Conservation (phyloP, 2,888 invertebrate genomes). For the Osmoderma eremita region DNA sequence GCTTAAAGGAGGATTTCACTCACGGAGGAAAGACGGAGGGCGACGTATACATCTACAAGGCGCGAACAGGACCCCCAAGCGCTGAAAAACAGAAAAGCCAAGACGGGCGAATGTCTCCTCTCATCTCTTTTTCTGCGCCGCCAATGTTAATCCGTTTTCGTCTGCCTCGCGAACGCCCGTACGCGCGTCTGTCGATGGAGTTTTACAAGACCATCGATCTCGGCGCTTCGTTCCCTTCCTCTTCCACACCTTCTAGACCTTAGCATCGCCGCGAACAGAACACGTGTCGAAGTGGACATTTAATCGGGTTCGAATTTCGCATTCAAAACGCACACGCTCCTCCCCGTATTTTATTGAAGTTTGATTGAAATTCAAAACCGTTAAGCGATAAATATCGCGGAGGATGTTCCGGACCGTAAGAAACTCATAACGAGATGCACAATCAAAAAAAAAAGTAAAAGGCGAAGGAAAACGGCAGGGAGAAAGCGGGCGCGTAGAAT, state of each 20-base stretch:
- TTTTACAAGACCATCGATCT: conserved; percentile 30
- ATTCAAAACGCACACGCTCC: conserved; percentile 35
- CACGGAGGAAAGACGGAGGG: not conserved
- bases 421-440: conserved; percentile 18
- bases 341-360: conserved; percentile 38
- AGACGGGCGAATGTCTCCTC: conserved; percentile 6
- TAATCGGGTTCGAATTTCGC: conserved; percentile 37
- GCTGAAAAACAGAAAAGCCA: conserved; percentile 24
- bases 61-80: not conserved
- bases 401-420: conserved; percentile 9
- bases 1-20: conserved; percentile 23
- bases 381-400: conserved; percentile 33
- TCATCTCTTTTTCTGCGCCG: conserved; percentile 24
- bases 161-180: conserved; percentile 3
- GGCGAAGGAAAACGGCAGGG: not conserved
- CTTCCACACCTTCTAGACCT: not conserved
- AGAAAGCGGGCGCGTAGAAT: not conserved
- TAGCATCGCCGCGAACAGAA: conserved; percentile 4
- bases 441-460: not conserved
- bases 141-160: conserved; percentile 27
- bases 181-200: conserved; percentile 32
- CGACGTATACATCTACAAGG: conserved; percentile 1
- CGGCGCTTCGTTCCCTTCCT: not conserved
- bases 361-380: conserved; percentile 40
- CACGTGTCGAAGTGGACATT: conserved; percentile 36